Evolutionary conservation across 53 echinoderm and acorn worm genomes (phyloP).

Genomic region (Mesocentrotus franciscanus): DNA sequence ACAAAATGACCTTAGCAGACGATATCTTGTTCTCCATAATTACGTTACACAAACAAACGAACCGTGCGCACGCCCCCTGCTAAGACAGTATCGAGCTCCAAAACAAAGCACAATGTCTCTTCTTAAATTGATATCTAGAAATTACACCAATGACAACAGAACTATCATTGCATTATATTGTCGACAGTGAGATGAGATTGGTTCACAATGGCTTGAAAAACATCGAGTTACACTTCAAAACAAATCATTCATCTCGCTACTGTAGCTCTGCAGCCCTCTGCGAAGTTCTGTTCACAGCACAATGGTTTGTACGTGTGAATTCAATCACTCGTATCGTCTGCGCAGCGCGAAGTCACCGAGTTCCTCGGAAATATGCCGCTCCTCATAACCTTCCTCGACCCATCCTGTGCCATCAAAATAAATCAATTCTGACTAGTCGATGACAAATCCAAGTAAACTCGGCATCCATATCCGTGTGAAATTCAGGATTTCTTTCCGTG

Average conservation of each 20-base stretch:
- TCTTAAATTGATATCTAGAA: neutral
- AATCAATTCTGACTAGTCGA: neutral
- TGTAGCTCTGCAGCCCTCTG: neutral
- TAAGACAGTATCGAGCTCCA: neutral
- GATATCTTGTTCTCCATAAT: neutral
- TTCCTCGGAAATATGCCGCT: neutral
- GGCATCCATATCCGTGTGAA: neutral
- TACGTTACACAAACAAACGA: neutral
- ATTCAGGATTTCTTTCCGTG: neutral
- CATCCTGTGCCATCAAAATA: neutral
- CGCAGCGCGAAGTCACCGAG: neutral
- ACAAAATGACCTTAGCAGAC: constrained; percentile 51
- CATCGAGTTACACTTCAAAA: neutral
- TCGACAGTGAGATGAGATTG: neutral
- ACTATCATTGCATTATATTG: neutral
- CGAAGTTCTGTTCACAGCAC: neutral
- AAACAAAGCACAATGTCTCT: neutral
- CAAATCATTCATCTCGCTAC: neutral
- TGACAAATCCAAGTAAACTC: neutral
- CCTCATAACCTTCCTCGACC: neutral
- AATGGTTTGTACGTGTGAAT: neutral
- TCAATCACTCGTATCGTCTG: too few species aligned
- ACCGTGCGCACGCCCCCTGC: neutral
- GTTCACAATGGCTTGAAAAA: neutral
- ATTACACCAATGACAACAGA: neutral